phyloP scores from a whole-genome alignment of 2,888 invertebrate species.

The Melanophora roralis region DNA sequence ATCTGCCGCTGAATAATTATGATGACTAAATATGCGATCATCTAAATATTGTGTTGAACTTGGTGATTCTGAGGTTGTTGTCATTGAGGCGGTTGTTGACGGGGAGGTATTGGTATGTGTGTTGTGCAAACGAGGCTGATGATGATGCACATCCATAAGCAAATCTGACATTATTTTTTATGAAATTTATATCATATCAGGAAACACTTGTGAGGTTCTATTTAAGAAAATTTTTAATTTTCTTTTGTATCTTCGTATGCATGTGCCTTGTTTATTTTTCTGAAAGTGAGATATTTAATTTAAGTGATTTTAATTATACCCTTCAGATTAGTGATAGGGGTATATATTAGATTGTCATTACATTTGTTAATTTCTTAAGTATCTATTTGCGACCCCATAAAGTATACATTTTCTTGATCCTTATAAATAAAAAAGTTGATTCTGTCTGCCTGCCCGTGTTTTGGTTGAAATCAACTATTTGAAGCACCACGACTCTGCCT shows the following conservation, averaged over 20 bases:
- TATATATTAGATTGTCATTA: no score
- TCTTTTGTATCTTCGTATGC: neutral
- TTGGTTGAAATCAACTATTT: no score
- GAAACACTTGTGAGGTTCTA: slow-evolving; percentile 57
- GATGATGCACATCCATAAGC: slow-evolving; percentile 65
- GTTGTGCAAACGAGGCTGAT: slow-evolving; percentile 45
- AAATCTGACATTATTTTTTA: slow-evolving; percentile 68
- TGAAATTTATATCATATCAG: slow-evolving; percentile 35
- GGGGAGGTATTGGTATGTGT: slow-evolving; percentile 33
- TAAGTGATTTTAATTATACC: no score
- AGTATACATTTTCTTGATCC: no score
- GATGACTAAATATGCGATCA: slow-evolving; percentile 39
- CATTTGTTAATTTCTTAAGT: no score
- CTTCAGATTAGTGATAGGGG: no score
- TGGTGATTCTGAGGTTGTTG: slow-evolving; percentile 40
- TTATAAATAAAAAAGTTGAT: no score
- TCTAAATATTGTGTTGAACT: slow-evolving; percentile 25
- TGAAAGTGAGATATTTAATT: no score
- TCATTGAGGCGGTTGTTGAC: slow-evolving; percentile 36
- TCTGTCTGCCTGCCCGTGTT: no score
- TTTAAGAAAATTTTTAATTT: slow-evolving; percentile 18
- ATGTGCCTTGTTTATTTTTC: no score
- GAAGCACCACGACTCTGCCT: no score
- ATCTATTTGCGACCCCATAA: no score
- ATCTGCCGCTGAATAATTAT: slow-evolving; percentile 20